Conservation (phyloP, 2,888 invertebrate species). For the Tiphia femorata region DNA sequence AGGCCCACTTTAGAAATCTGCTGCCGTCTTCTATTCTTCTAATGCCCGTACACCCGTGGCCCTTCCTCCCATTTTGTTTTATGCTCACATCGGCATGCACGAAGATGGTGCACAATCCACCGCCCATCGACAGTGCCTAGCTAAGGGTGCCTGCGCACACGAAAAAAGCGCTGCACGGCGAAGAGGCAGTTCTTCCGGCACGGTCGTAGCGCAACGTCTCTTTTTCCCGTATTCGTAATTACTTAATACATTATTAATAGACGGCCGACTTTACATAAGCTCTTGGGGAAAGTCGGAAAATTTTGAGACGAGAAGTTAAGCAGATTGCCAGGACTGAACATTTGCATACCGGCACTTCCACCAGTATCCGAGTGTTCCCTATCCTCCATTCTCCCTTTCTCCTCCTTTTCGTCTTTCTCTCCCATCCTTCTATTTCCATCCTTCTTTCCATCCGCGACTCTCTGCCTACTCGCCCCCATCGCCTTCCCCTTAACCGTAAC, state of each 20-base stretch:
- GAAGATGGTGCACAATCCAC: too few species aligned
- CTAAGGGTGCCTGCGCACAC: too few species aligned
- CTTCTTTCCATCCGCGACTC: constrained; percentile 10
- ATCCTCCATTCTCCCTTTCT: too few species aligned
- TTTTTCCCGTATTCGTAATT: constrained; percentile 59
- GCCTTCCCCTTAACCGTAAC: neutral
- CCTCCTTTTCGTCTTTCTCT: too few species aligned
- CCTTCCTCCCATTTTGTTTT: too few species aligned
- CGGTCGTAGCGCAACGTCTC: constrained; percentile 36
- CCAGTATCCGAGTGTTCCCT: constrained; percentile 19
- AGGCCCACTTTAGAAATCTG: too few species aligned
- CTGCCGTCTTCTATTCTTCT: too few species aligned
- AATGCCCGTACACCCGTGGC: too few species aligned
- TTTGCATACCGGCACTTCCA: constrained; percentile 56
- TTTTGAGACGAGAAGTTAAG: constrained; percentile 61
- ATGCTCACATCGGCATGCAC: too few species aligned
- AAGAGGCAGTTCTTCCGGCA: too few species aligned
- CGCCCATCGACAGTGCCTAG: too few species aligned
- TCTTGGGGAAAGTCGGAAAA: constrained; percentile 51
- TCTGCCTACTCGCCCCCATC: constrained; percentile 3
- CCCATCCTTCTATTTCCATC: neutral
- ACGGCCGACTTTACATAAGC: constrained; percentile 63
- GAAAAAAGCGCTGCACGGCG: too few species aligned
- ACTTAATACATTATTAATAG: constrained; percentile 67
- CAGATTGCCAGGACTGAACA: constrained; percentile 59